phyloP scores from a whole-genome alignment of 2,888 invertebrate genomes.

The Teinopalpus imperialis region DNA sequence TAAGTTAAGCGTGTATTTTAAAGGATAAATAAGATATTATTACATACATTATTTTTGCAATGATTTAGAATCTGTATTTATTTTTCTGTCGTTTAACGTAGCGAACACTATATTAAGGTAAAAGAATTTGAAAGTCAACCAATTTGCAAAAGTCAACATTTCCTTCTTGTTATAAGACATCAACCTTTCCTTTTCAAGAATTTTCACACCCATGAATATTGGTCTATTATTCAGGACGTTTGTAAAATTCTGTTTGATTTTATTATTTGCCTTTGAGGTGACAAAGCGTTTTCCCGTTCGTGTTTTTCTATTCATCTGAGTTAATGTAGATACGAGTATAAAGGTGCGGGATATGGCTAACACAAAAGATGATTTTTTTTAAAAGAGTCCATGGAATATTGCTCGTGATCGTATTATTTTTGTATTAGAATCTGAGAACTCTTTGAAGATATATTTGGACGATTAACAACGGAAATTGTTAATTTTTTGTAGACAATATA shows the following conservation, averaged over 20 bases:
- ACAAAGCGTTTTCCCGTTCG: slow-evolving; percentile 11
- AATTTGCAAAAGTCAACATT: slow-evolving; percentile 14
- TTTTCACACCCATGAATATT: slow-evolving; percentile 17
- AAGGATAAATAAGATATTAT: no score
- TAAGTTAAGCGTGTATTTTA: no score
- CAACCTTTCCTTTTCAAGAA: slow-evolving; percentile 8
- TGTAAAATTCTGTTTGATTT: slow-evolving; percentile 22
- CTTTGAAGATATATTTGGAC: neutral
- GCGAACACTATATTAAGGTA: no score
- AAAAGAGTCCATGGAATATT: neutral
- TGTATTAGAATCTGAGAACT: neutral
- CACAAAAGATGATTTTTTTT: neutral
- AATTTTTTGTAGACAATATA: no score
- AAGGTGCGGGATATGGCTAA: neutral
- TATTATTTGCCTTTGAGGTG: slow-evolving; percentile 12
- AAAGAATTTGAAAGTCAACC: slow-evolving; percentile 12
- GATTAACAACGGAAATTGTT: neutral
- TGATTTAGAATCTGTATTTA: no score
- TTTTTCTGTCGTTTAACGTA: no score
- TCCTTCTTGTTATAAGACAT: slow-evolving; percentile 17
- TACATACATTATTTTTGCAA: no score
- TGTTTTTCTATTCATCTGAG: slow-evolving; percentile 4
- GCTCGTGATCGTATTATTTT: neutral
- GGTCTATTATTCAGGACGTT: slow-evolving; percentile 10
- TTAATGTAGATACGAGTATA: neutral